Conservation (phyloP, 2,797 vertebrate species). For the Lateolabrax maculatus region DNA sequence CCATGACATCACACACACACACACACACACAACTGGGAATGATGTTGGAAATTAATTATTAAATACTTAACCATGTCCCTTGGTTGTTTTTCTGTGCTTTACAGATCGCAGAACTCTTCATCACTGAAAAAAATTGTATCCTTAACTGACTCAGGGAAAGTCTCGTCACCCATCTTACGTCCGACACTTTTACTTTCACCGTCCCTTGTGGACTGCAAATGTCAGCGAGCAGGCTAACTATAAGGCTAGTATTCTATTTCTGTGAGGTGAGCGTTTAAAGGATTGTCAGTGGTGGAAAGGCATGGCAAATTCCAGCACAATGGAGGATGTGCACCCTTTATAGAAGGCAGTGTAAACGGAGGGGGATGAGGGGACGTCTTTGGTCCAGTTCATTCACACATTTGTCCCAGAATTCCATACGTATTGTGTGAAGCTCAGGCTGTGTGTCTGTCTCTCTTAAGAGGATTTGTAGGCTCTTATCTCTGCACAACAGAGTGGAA, state of each 20-base stretch:
- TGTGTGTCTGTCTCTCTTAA: constrained; percentile 75
- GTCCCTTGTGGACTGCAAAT: background rate
- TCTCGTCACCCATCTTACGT: background rate
- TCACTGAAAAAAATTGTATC: constrained; percentile 89
- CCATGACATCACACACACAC: constrained; percentile 31
- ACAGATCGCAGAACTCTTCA: constrained; percentile 89
- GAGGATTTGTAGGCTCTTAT: constrained; percentile 86
- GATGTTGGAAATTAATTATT: constrained; percentile 37
- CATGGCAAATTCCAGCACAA: constrained; percentile 64
- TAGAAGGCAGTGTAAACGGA: constrained; percentile 55
- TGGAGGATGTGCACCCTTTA: constrained; percentile 46
- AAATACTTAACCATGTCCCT: constrained; percentile 32
- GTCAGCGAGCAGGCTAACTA: constrained; percentile 22
- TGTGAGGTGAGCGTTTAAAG: constrained; percentile 27
- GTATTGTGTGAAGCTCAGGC: constrained; percentile 65
- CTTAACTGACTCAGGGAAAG: constrained; percentile 66
- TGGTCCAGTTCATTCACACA: constrained; percentile 61
- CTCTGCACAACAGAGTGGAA: constrained; percentile 76
- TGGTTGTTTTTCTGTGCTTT: constrained; percentile 65
- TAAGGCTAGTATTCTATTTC: constrained; percentile 15
- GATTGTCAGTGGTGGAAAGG: constrained; percentile 24
- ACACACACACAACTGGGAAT: constrained; percentile 21
- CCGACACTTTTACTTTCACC: constrained; percentile 15
- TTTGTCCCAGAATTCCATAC: constrained; percentile 69
- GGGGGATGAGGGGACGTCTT: constrained; percentile 55